Base-by-base conservation (phyloP, 2,797 vertebrate species). In the Decapterus maruadsi region DNA sequence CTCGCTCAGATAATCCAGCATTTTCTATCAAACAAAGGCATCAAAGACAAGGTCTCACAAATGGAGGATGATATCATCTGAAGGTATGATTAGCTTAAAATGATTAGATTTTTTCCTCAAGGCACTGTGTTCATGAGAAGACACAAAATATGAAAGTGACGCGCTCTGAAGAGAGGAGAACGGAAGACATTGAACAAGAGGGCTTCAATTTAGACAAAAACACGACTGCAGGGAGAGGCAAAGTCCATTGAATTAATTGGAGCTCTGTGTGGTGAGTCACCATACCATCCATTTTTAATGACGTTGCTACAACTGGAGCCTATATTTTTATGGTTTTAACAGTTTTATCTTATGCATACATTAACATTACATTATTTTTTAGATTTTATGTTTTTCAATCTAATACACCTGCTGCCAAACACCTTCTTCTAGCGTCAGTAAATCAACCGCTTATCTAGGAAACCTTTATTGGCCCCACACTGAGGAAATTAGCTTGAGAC, bases 1-100 rank as follows among this genome's bases (percentile, higher is more conserved):
- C 72, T 97, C 95, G 87, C 95, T 96, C 82, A 99, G 94, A 85
- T 98, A 99, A 92, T 96, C 95, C 81, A 99, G 94, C 98, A 99
- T 99, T 96, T 97, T 99, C 98, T 99, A 85, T 31, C 85, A 86
- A 22, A 89, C 84, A 92, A 83, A 87, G 77, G 58, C 74, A 88
- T 83, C 68, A 85, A 77, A 88, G 43, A 76, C 2, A 48, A 54
- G 34, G 8, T 72, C 4, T 64, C 29, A 78, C 68, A 51, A 72
- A 82, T 29, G 60, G 4, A 66, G 14, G 13, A 73, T 0, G 12
- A 51, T 60, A 22, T 72, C 12, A 68, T 61, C 54, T 77, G 4
- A 79, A 68, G 20, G 6, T 2, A 2, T 72, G 29, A 80, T 59
- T 73, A 34, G 2, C 3, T 48, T 36, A 26, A 64, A 38, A 67